Base-by-base conservation (phyloP, 1,140 invertebrate species). In the Limonius californicus region DNA sequence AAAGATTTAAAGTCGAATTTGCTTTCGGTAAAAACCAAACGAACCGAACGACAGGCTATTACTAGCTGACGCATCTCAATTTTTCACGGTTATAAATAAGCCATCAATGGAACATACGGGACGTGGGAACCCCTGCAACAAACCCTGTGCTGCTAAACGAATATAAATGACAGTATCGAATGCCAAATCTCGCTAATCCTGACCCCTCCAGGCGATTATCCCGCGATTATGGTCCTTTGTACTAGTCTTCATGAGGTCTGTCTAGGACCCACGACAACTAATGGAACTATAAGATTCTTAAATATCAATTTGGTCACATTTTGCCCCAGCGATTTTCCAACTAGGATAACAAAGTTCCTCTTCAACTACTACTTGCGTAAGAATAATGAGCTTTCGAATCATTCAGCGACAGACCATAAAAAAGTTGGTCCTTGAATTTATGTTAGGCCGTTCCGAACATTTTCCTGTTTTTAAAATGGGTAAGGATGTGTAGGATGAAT, bases 141-240 rank as follows among this genome's bases (percentile, higher is more conserved):
- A 39, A 14, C 35, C 35, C 21, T 15, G 21, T 55, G 32, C 20
- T 55, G 30, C 70, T 72, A 72, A 72, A 72, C 70, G 70, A 72
- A 72, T 70, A 72, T 72, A 72, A 70, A 72, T 69, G 70, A 72
- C 70, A 66, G 61, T 69, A 70, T 72, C 64, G 65, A 70, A 69
- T 68, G 68, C 60, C 61, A 70, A 71, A 69, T 69, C 70, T 69
- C 54, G 67, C 70, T 72, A 70, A 72, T 72, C 68, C 61, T 23
- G 67, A 57, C 65, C 65, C 63, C 55, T 60, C 60, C 11, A 11
- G 15, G 19, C 53, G 68, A 69, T 69, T 69, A 69, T 69, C 60
- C 59, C 39, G 54, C 68, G 62, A 69, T 69, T 69, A 69, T 67
- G 59, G 62, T 56, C 43, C 62, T 56, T 67, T 57, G 53, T 55